Evolutionary conservation across 1,140 invertebrate species (phyloP), one percentile per base, ranked within the genome.

Genomic region (Drosophila watanabei): DNA sequence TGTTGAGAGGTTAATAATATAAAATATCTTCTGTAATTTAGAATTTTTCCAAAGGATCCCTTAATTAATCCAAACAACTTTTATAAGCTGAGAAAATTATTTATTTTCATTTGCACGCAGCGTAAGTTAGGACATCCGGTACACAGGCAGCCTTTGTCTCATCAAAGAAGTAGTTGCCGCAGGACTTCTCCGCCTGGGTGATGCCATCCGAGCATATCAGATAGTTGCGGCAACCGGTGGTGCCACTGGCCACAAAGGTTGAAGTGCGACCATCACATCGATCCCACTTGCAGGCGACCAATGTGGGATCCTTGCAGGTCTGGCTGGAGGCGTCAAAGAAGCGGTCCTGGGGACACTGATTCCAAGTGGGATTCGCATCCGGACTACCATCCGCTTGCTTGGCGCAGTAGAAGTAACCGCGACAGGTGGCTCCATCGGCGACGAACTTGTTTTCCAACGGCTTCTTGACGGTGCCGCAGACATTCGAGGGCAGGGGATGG

Each of bases 241-340:
- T 80, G 10, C 14, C 14, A 43, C 81, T 88, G 0, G 80, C 24
- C 0, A 86, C 91, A 43, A 80, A 89, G 2, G 48, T 57, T 0
- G 60, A 10, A 2, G 77, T 70, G 18, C 87, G 86, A 18, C 91
- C 91, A 43, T 91, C 83, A 51, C 91, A 92, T 20, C 91, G 90
- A 78, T 92, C 87, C 48, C 77, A 58, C 4, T 28, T 10, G 61
- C 91, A 92, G n/a, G 8, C 20, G 0, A 92, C 84, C 52, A 13
- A 35, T 9, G 52, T 78, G 48, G 72, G 79, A 11, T 24, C 3
- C 0, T 37, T 48, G 49, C 91, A 92, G 0, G 30, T 52, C 57
- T 91, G 57, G 5, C 30, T 45, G 7, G 11, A 54, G 10, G 41
- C 18, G 39, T 92, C 91, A 45, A 92, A 92, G 61, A 92, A 92